Percentiles rank a stretch among this genome's conserved stretches.
Evolutionary conservation across 92 coral and sea anemone species (phyloP).

Genomic region (Hydrozoanthus gracilis): DNA sequence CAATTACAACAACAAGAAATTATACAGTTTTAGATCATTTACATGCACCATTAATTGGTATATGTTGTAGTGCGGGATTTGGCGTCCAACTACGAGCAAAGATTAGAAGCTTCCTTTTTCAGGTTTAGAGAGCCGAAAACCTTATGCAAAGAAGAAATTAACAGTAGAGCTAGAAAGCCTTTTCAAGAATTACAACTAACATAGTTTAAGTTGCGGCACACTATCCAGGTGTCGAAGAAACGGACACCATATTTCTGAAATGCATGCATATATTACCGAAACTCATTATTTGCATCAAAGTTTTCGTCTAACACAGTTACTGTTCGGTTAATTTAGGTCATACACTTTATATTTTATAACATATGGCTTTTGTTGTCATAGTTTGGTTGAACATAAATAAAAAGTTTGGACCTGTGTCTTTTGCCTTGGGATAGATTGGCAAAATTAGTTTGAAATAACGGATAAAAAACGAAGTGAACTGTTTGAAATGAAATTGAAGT

Average conservation of each 20-base stretch:
- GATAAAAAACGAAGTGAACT: constrained; percentile 22
- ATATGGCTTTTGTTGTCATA: constrained; percentile 9
- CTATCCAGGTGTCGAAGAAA: too few relatives aligned
- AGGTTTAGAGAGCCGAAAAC: too few relatives aligned
- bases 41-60: too few relatives aligned
- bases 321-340: constrained; percentile 21
- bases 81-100: too few relatives aligned
- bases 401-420: constrained; percentile 26
- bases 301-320: constrained; percentile 15
- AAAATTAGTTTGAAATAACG: constrained; percentile 22
- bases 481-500: constrained; percentile 25
- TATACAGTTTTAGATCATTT: too few relatives aligned
- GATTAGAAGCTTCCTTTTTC: too few relatives aligned
- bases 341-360: constrained; percentile 27
- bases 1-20: too few relatives aligned
- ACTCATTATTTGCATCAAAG: constrained; percentile 15
- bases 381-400: constrained; percentile 24
- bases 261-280: not conserved
- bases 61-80: too few relatives aligned
- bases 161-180: too few relatives aligned
- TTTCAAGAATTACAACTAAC: too few relatives aligned
- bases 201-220: too few relatives aligned
- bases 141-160: too few relatives aligned
- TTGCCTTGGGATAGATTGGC: constrained; percentile 9
- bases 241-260: not conserved